Conservation (phyloP, 2,888 invertebrate species). For the Pristionchus maxplancki region DNA sequence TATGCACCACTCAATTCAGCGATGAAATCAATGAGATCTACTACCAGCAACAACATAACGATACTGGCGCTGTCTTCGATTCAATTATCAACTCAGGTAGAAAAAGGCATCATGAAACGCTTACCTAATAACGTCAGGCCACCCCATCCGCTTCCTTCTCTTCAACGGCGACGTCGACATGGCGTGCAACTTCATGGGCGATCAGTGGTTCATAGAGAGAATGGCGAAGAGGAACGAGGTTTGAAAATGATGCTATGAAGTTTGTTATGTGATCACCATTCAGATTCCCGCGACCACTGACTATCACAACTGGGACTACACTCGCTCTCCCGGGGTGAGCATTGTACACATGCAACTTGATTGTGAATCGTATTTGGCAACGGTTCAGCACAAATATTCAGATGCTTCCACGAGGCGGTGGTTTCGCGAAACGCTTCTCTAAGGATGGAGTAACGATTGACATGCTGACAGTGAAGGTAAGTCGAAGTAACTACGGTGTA, state of each 20-base stretch:
- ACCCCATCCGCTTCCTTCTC: constrained; percentile 65
- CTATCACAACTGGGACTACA: constrained; percentile 61
- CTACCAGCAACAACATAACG: constrained; percentile 71
- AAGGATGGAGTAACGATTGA: constrained; percentile 56
- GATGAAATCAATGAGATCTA: too few species aligned
- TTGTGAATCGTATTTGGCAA: too few species aligned
- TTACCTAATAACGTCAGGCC: constrained; percentile 47
- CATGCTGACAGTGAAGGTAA: constrained; percentile 64
- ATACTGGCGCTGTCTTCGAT: constrained; percentile 69
- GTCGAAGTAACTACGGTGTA: too few species aligned
- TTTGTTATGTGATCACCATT: not conserved
- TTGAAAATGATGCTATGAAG: not conserved
- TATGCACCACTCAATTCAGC: too few species aligned
- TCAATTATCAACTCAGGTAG: constrained; percentile 61
- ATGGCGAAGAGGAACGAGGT: constrained; percentile 51
- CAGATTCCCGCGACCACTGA: constrained; percentile 55
- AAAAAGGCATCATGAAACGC: too few species aligned
- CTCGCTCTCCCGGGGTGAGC: too few species aligned
- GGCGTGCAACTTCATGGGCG: constrained; percentile 70
- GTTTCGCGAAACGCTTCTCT: constrained; percentile 61
- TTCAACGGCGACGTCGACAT: constrained; percentile 74
- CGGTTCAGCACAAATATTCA: too few species aligned
- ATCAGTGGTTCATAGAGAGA: constrained; percentile 71
- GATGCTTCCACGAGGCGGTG: too few species aligned
- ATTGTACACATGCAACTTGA: too few species aligned